Evolutionary conservation across 2,888 invertebrate species (phyloP), one percentile per base, ranked within the genome.

Genomic region (Oxytorus armatus): DNA sequence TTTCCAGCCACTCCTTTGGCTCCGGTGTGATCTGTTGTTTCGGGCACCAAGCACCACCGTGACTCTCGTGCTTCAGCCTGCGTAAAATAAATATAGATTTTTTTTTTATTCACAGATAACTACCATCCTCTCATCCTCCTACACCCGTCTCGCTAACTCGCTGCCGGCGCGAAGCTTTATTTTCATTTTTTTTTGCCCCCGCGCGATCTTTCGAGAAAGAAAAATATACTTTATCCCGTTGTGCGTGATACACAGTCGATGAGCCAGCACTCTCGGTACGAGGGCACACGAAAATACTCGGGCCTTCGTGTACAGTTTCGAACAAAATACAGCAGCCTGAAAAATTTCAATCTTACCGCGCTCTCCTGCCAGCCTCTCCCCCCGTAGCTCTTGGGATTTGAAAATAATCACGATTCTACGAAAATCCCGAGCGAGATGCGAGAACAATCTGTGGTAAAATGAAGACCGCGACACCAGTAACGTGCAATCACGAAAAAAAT

Each of bases 41-140:
- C 10, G 98, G 98, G 92, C 98, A 98, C 98, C 98, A 98, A 0
- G 98, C 98, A 55, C 98, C 98, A 11, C 97, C 97, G 88, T 95
- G 95, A 84, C 94, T 93, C 90, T 98, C 98, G 86, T 95, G 95
- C 84, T 96, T 95, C 85, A 98, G 93, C 91, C 98, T 98, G 94
- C 11, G 39, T 29, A 77, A 59, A 69, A 77, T 79, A 83, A 84
- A 63, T 53, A 25, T 21, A 10, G 8, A 10, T 3, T 39, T 70
- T 42, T 66, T 65, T 53, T 65, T 55, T 16, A 16, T 79, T 57
- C 33, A 49, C 18, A 18, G 23, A 68, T 69, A 61, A 78, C 14
- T 39, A 53, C 39, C 21, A 73, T 53, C 18, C 21, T 21, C 29
- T 18, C 33, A 18, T 10, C 25, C 47, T 33, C 36, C 4, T 16